Evolutionary conservation across 2,113 vertebrate genomes (phyloP).

Genomic region (Sylvilagus bachmani): DNA sequence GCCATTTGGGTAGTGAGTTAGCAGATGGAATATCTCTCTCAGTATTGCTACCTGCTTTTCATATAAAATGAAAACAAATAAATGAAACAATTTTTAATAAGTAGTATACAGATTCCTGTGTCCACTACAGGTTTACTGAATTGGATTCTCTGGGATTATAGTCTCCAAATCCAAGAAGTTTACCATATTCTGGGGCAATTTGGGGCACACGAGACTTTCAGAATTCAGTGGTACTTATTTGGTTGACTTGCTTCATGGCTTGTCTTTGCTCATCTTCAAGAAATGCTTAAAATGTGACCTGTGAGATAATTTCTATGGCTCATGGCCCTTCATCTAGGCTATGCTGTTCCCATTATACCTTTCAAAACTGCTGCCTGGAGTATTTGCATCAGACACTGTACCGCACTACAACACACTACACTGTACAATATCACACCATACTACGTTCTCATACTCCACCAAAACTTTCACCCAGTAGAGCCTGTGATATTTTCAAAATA

Average conservation of each 20-base stretch:
- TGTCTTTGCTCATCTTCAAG: neutral
- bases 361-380: neutral
- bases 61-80: too few relatives aligned
- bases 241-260: rapidly evolving
- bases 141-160: neutral
- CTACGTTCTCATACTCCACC: neutral
- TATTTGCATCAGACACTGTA: too few relatives aligned
- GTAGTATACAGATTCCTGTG: too few relatives aligned
- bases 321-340: too few relatives aligned
- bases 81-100: too few relatives aligned
- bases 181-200: neutral
- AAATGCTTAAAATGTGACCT: neutral
- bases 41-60: too few relatives aligned
- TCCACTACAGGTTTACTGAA: neutral
- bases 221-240: neutral
- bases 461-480: neutral
- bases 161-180: neutral
- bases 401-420: neutral
- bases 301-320: neutral
- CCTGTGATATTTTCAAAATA: conserved; percentile 3
- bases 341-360: neutral
- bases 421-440: neutral
- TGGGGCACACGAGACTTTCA: neutral
- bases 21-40: too few relatives aligned
- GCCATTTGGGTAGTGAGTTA: too few relatives aligned